These are phyloP conservation scores for Malthinus seriepunctatus DNA, from an alignment of 2,888 invertebrate species.

Conservation along the genomic window DNA sequence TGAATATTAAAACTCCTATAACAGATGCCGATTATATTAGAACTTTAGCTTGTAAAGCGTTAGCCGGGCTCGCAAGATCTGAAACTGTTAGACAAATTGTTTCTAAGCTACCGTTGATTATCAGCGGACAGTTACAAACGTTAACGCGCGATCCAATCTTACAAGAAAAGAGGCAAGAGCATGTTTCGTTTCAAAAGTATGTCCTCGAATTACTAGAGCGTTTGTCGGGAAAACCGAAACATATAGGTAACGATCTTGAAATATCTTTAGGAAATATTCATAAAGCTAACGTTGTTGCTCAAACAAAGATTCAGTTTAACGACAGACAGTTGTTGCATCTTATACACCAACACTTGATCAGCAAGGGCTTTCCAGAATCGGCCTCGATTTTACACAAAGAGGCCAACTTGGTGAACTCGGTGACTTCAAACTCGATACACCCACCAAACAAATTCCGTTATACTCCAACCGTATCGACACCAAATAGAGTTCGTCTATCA, in stretches of 20 bases:
- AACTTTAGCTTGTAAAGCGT: constrained; percentile 88
- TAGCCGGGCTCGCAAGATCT: constrained; percentile 92
- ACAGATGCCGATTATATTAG: constrained; percentile 96
- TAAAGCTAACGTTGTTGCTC: constrained; percentile 94
- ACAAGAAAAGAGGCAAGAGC: constrained; percentile 94
- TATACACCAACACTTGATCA: constrained; percentile 83
- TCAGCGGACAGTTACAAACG: constrained; percentile 86
- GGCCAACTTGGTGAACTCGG: constrained; percentile 67
- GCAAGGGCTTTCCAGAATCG: constrained; percentile 74
- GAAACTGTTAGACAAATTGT: constrained; percentile 94
- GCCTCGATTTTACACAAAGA: constrained; percentile 77
- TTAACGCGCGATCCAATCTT: constrained; percentile 93
- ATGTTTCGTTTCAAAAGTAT: constrained; percentile 94
- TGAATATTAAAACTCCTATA: constrained; percentile 91
- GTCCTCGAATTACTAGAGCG: constrained; percentile 87
- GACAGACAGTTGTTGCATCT: constrained; percentile 90
- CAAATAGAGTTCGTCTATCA: constrained; percentile 48
- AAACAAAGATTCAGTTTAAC: constrained; percentile 94
- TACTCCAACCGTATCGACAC: constrained; percentile 57
- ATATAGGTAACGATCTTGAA: constrained; percentile 77
- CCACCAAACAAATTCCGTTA: constrained; percentile 55
- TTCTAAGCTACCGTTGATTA: constrained; percentile 91
- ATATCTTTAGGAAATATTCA: constrained; percentile 88
- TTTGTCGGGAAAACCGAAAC: constrained; percentile 88
- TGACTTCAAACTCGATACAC: constrained; percentile 47